Base-by-base conservation (phyloP, 1,140 invertebrate genomes). In the Plectrocnemia conspersa region DNA sequence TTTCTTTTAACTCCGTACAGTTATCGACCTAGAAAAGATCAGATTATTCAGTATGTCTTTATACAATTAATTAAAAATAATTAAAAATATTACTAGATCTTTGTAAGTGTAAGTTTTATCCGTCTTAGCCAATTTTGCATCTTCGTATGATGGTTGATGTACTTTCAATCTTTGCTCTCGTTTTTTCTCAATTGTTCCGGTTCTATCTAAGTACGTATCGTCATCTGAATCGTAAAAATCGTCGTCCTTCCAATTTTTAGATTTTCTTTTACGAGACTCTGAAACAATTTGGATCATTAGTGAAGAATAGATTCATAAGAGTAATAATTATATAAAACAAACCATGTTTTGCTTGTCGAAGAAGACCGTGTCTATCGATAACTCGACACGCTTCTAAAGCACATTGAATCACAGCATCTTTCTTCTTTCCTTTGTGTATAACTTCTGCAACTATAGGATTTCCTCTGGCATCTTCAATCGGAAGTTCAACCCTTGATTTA, bases 161-260 rank as follows among this genome's bases (percentile, higher is more conserved):
- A 77, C 64, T 72, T 79, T 74, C 83, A 91, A 93, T 63, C 92
- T 74, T 54, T 81, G 79, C 61, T 85, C 75, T 11, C 95, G 75
- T 71, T 97, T 97, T 55, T 83, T 83, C 67, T 97, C 93, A 23
- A 98, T 82, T 42, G 85, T 83, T 5, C 96, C 96, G 7, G 96
- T 98, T 63, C 96, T 76, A 71, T 99, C 97, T 44, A 96, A 78
- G 74, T 91, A 99, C 13, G 88, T 89, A 70, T 98, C 97, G 56
- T 98, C 96, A 68, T 98, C 96, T n/a, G 90, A 94, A 65, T 96
- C 91, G 69, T 96, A 96, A 68, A 79, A 97, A 74, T 97, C 92
- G 67, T 93, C 85, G 27, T 91, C 89, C 66, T 86, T 85, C 86
- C 86, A 88, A 64, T 89, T 85, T 56, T 80, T 79, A n/a, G 71